These are phyloP conservation scores for Acronicta aceris DNA, from an alignment of 2,888 invertebrate species.

Conservation along the genomic window DNA sequence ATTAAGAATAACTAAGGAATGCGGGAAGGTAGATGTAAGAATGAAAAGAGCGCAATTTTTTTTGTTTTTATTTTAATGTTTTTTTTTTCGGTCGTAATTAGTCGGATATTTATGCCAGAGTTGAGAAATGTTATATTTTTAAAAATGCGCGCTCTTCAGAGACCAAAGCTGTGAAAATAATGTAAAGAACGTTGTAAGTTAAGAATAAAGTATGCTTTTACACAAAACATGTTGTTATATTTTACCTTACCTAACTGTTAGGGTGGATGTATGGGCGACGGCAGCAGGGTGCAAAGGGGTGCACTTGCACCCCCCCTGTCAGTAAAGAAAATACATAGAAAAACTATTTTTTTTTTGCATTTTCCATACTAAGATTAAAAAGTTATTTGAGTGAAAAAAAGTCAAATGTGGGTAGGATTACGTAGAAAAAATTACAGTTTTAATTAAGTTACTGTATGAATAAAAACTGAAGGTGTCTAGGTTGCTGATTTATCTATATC, in stretches of 20 bases:
- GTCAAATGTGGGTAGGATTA: too few relatives aligned
- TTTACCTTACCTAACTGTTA: neutral
- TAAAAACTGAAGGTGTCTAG: too few relatives aligned
- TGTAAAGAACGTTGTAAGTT: conserved; percentile 78
- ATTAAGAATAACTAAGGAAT: conserved; percentile 62
- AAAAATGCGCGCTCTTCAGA: conserved; percentile 77
- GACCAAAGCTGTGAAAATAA: conserved; percentile 87
- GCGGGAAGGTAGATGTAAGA: conserved; percentile 65
- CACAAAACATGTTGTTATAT: conserved; percentile 57
- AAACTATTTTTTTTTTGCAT: too few relatives aligned
- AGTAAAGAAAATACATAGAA: too few relatives aligned
- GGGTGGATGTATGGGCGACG: too few relatives aligned
- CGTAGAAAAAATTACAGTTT: too few relatives aligned
- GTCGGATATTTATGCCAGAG: conserved; percentile 54
- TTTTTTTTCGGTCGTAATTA: conserved; percentile 36
- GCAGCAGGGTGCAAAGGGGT: too few relatives aligned
- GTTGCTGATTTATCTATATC: too few relatives aligned
- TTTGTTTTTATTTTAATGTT: conserved; percentile 53
- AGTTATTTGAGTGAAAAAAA: too few relatives aligned
- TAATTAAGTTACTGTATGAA: too few relatives aligned
- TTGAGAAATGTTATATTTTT: conserved; percentile 66
- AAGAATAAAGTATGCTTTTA: conserved; percentile 76
- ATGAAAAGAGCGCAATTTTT: conserved; percentile 70
- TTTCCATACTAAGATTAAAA: too few relatives aligned
- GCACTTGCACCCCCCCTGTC: too few relatives aligned